These are phyloP conservation scores for Tauraco hartlaubi DNA, from an alignment of 2,797 vertebrate species.

Conservation along the genomic window DNA sequence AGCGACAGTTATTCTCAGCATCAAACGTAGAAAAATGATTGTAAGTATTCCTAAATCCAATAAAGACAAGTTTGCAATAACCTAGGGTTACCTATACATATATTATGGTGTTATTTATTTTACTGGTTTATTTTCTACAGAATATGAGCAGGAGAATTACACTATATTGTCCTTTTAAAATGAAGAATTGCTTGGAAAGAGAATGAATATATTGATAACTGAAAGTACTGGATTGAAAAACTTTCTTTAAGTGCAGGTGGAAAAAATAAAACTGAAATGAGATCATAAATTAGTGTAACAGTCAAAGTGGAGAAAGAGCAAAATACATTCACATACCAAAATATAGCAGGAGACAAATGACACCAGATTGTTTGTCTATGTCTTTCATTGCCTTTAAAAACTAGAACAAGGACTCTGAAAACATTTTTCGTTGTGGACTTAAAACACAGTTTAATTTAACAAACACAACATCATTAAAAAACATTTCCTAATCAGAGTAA, in stretches of 20 bases:
- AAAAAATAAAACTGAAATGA: constrained; percentile 37
- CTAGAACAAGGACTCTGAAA: not conserved
- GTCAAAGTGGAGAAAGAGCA: not conserved
- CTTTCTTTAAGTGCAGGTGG: not conserved
- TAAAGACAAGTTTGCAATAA: not conserved
- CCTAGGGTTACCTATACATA: not conserved
- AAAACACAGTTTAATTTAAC: not conserved
- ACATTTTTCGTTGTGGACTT: not conserved
- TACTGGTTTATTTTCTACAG: not conserved
- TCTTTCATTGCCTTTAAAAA: not conserved
- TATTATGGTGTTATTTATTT: not conserved
- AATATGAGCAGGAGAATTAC: not conserved
- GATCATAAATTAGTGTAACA: not conserved
- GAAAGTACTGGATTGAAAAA: constrained; percentile 2
- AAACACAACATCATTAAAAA: not conserved
- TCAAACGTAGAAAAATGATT: not conserved
- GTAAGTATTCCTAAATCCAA: not conserved
- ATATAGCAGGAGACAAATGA: not conserved
- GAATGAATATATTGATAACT: not conserved
- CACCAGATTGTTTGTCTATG: not conserved
- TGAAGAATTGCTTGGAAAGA: not conserved
- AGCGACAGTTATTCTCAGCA: not conserved
- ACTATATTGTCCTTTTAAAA: not conserved
- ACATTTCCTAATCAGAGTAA: not conserved
- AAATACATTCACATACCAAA: not conserved